phyloP scores from a whole-genome alignment of 2,797 vertebrate species.

The Prionace glauca region DNA sequence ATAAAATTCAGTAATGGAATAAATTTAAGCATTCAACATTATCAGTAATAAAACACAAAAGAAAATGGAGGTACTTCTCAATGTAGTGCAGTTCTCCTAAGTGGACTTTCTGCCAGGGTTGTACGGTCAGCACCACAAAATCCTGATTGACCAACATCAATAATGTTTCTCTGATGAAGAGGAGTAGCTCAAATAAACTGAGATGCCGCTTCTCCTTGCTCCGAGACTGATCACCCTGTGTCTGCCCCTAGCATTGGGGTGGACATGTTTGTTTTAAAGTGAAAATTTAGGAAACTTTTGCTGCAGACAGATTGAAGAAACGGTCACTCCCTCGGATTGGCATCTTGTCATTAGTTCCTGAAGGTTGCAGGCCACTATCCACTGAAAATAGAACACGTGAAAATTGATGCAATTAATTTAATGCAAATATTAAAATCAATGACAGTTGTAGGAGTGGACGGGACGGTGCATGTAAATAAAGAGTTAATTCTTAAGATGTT shows the following conservation, averaged over 20 bases:
- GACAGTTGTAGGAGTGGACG: not conserved
- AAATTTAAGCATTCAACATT: not conserved
- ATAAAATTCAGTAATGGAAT: not conserved
- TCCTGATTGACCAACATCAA: not conserved
- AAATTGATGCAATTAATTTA: not conserved
- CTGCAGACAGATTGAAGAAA: not conserved
- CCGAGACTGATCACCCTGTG: not conserved
- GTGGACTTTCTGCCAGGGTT: too few species aligned
- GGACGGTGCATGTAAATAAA: not conserved
- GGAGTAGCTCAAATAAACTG: not conserved
- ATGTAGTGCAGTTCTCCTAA: not conserved
- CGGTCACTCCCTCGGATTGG: not conserved
- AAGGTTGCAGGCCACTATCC: not conserved
- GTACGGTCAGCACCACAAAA: not conserved
- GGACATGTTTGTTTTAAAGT: not conserved
- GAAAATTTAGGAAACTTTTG: not conserved
- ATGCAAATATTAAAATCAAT: not conserved
- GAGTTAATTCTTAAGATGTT: not conserved
- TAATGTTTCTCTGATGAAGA: not conserved
- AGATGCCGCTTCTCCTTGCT: not conserved
- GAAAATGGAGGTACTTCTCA: not conserved
- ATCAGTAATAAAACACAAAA: not conserved
- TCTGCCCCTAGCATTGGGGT: not conserved
- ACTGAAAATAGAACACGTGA: not conserved
- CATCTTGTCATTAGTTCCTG: too few species aligned